phyloP scores from a whole-genome alignment of 2,113 vertebrate species.

The Pagrus major region DNA sequence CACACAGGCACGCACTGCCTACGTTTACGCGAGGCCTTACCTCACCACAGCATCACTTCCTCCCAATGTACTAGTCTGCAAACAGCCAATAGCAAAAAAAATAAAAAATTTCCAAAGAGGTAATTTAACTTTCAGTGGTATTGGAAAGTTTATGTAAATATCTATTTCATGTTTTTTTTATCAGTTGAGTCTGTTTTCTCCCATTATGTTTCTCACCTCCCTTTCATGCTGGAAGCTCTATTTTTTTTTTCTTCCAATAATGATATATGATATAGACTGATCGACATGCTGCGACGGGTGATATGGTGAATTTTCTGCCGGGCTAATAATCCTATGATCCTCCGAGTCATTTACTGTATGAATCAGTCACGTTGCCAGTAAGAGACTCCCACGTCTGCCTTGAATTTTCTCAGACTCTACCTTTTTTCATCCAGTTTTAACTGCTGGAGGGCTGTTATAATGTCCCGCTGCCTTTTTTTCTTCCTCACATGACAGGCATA shows the following conservation, averaged over 20 bases:
- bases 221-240: neutral
- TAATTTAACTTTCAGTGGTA: neutral
- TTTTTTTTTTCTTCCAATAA: neutral
- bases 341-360: slow-evolving; percentile 32
- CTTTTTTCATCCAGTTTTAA: slow-evolving; percentile 6
- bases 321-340: slow-evolving; percentile 56
- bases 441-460: slow-evolving; percentile 1
- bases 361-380: slow-evolving; percentile 56
- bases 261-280: neutral
- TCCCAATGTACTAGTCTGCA: slow-evolving; percentile 27
- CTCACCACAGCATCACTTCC: slow-evolving; percentile 74
- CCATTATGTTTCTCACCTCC: neutral
- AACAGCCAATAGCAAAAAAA: slow-evolving; percentile 17
- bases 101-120: slow-evolving; percentile 16
- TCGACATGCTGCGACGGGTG: slow-evolving; percentile 21
- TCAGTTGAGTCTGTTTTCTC: neutral
- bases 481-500: slow-evolving; percentile 27
- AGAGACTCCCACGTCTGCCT: slow-evolving; percentile 49
- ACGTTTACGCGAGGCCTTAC: slow-evolving; percentile 37
- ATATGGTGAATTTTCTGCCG: slow-evolving; percentile 25
- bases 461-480: slow-evolving; percentile 10
- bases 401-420: slow-evolving; percentile 21
- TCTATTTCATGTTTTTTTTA: neutral
- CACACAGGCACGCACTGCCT: slow-evolving; percentile 45
- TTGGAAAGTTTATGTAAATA: neutral